phyloP scores from a whole-genome alignment of 2,888 invertebrate genomes.

The Oxytorus armatus region DNA sequence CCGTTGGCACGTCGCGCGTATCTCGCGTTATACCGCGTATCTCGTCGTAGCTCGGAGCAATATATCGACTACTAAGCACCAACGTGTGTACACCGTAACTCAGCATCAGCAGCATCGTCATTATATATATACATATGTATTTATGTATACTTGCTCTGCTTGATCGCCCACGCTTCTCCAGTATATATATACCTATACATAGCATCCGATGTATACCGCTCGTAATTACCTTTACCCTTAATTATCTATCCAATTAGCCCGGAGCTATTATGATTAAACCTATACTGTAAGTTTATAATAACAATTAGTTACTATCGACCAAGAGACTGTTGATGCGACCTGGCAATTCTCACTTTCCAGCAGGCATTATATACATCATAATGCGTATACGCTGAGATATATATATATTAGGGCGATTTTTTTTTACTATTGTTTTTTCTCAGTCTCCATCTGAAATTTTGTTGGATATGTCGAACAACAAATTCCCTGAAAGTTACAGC shows the following conservation, averaged over 20 bases:
- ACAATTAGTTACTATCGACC: slow-evolving; percentile 84
- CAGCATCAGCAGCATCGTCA: slow-evolving; percentile 65
- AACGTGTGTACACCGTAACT: slow-evolving; percentile 71
- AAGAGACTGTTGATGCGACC: slow-evolving; percentile 73
- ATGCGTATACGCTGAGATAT: neutral
- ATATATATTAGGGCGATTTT: neutral
- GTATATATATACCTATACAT: slow-evolving; percentile 33
- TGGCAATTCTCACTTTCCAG: slow-evolving; percentile 76
- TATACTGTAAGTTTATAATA: slow-evolving; percentile 84
- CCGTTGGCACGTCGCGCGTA: slow-evolving; percentile 72
- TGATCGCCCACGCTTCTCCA: slow-evolving; percentile 39
- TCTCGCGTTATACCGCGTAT: slow-evolving; percentile 48
- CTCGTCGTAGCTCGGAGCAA: slow-evolving; percentile 58
- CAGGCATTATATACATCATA: slow-evolving; percentile 18
- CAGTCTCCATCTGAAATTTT: too few species aligned
- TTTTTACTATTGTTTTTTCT: neutral
- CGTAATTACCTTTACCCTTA: slow-evolving; percentile 84
- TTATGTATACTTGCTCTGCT: slow-evolving; percentile 1
- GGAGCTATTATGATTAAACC: slow-evolving; percentile 84
- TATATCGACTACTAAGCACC: slow-evolving; percentile 81
- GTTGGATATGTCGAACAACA: too few species aligned
- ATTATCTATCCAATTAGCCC: slow-evolving; percentile 85
- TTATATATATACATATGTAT: slow-evolving; percentile 66
- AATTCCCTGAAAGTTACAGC: too few species aligned
- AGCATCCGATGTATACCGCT: slow-evolving; percentile 77